phyloP scores from a whole-genome alignment of 2,113 vertebrate species.

The Anoura caudifer region DNA sequence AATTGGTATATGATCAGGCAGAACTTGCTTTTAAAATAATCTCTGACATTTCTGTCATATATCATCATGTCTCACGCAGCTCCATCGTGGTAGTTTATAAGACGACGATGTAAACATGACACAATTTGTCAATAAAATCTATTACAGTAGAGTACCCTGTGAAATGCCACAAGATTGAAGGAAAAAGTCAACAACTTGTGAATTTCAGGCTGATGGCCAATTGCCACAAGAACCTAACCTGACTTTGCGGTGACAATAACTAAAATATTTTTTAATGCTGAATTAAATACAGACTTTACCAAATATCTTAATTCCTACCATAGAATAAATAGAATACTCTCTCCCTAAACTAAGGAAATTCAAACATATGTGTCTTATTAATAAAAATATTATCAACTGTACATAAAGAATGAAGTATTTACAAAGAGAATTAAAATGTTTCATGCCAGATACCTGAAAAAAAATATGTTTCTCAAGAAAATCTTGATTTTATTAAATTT shows the following conservation, averaged over 20 bases:
- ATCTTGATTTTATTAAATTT: background rate
- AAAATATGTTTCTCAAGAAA: background rate
- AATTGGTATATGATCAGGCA: constrained; percentile 76
- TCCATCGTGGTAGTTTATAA: constrained; percentile 71
- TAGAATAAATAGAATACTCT: background rate
- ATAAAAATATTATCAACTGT: background rate
- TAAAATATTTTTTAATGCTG: background rate
- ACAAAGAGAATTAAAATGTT: background rate
- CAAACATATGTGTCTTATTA: background rate
- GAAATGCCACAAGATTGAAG: background rate
- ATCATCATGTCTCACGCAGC: constrained; percentile 66
- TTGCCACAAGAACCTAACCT: background rate
- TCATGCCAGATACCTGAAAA: background rate
- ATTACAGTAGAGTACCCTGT: constrained; percentile 15
- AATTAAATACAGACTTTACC: background rate
- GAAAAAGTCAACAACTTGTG: background rate
- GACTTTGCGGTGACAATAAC: background rate
- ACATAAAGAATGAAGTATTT: background rate
- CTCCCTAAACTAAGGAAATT: background rate
- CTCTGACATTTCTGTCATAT: constrained; percentile 79
- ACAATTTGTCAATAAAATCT: constrained; percentile 71
- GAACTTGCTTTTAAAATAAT: constrained; percentile 78
- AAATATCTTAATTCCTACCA: background rate
- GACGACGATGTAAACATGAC: constrained; percentile 62
- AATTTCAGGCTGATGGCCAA: background rate